These are phyloP conservation scores for Erynnis tages DNA, from an alignment of 2,888 invertebrate species.

Conservation along the genomic window DNA sequence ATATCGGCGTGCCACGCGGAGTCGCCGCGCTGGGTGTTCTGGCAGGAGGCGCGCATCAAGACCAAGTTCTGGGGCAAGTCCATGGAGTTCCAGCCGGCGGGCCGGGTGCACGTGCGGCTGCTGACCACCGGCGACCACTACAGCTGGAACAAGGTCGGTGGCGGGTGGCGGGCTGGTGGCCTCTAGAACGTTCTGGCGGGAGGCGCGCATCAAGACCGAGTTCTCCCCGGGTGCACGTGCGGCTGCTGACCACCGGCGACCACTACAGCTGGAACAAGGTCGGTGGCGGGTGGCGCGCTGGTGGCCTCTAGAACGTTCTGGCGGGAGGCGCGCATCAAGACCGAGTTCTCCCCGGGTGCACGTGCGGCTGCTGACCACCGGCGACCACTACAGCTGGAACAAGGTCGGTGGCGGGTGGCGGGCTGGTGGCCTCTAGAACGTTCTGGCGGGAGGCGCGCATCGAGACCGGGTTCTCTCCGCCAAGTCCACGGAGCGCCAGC, in stretches of 20 bases:
- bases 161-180: too few species aligned
- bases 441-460: slow-evolving; percentile 93
- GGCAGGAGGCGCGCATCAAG: slow-evolving; percentile 92
- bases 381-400: slow-evolving; percentile 89
- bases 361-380: slow-evolving; percentile 82
- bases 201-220: slow-evolving; percentile 91
- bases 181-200: slow-evolving; percentile 93
- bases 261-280: slow-evolving; percentile 89
- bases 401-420: slow-evolving; percentile 79
- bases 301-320: too few species aligned
- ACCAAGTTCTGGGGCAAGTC: slow-evolving; percentile 96
- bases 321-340: slow-evolving; percentile 92
- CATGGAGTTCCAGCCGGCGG: slow-evolving; percentile 93
- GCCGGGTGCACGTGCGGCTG: slow-evolving; percentile 84
- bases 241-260: slow-evolving; percentile 83
- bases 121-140: slow-evolving; percentile 85
- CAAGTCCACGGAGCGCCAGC: slow-evolving; percentile 84
- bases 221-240: slow-evolving; percentile 88
- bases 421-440: too few species aligned
- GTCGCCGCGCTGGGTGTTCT: slow-evolving; percentile 88
- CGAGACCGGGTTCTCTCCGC: slow-evolving; percentile 92
- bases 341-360: slow-evolving; percentile 90
- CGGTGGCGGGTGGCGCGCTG: too few species aligned
- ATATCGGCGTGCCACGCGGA: slow-evolving; percentile 91
- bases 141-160: slow-evolving; percentile 85